phyloP scores from a whole-genome alignment of 2,113 vertebrate genomes.

The Mionectes macconnelli region DNA sequence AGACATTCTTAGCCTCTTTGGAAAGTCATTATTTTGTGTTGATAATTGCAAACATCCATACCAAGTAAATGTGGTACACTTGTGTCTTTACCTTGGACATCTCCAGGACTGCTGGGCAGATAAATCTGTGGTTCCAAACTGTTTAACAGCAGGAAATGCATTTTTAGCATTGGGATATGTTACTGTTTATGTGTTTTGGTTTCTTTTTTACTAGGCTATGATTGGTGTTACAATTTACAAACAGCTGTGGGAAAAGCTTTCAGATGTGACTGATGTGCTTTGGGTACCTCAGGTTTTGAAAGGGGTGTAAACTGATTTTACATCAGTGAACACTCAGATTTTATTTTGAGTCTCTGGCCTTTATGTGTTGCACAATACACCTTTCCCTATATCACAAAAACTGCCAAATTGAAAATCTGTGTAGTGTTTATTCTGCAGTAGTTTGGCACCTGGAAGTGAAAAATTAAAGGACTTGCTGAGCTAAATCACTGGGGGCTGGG shows the following conservation, averaged over 20 bases:
- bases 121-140: not conserved
- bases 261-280: not conserved
- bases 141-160: not conserved
- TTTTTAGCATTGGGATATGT: not conserved
- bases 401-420: not conserved
- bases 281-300: not conserved
- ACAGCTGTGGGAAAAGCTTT: not conserved
- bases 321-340: not conserved
- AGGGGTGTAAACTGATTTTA: not conserved
- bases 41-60: not conserved
- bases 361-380: not conserved
- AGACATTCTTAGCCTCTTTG: not conserved
- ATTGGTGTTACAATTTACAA: not conserved
- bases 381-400: not conserved
- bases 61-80: not conserved
- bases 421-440: not conserved
- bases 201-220: not conserved
- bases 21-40: not conserved
- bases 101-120: not conserved
- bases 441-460: not conserved
- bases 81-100: not conserved
- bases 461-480: not conserved
- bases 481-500: not conserved
- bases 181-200: not conserved
- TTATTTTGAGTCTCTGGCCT: not conserved